Percentiles rank a stretch among this genome's conserved stretches.
These are phyloP conservation scores for Rapana venosa DNA, from an alignment of 2,888 invertebrate species.

Conservation along the genomic window DNA sequence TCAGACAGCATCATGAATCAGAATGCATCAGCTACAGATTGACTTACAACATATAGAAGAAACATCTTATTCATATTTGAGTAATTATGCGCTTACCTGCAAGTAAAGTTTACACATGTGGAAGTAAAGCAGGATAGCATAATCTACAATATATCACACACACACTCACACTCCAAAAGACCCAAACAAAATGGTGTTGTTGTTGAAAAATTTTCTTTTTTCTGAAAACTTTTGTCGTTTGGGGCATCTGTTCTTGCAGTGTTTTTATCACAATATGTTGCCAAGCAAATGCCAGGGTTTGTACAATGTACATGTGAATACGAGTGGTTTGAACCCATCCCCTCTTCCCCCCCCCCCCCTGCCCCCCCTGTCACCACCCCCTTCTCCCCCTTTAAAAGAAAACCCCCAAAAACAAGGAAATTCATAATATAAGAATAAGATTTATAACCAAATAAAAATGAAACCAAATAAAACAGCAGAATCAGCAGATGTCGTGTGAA, in stretches of 20 bases:
- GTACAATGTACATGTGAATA: conserved; percentile 44
- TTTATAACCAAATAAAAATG: neutral
- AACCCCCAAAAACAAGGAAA: neutral
- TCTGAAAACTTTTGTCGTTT: conserved; percentile 36
- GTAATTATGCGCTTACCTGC: neutral
- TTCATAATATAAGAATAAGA: neutral
- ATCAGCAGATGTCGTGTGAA: neutral
- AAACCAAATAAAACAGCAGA: conserved; percentile 27
- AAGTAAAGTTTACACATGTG: neutral
- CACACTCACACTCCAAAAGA: too few species aligned
- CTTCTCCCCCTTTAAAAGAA: neutral
- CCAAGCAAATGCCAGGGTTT: conserved; percentile 44
- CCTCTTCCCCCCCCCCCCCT: neutral
- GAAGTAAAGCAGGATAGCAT: neutral
- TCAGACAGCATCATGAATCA: too few species aligned
- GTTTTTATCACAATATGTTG: conserved; percentile 44
- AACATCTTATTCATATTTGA: neutral
- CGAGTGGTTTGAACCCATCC: conserved; percentile 40
- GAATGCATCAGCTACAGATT: too few species aligned
- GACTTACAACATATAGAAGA: too few species aligned
- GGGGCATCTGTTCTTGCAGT: conserved; percentile 43
- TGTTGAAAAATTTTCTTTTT: conserved; percentile 30
- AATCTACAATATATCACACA: neutral
- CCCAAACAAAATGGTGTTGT: neutral
- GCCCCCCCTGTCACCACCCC: neutral